These are phyloP conservation scores for Lerema accius DNA, from an alignment of 1,140 invertebrate genomes.

Conservation along the genomic window DNA sequence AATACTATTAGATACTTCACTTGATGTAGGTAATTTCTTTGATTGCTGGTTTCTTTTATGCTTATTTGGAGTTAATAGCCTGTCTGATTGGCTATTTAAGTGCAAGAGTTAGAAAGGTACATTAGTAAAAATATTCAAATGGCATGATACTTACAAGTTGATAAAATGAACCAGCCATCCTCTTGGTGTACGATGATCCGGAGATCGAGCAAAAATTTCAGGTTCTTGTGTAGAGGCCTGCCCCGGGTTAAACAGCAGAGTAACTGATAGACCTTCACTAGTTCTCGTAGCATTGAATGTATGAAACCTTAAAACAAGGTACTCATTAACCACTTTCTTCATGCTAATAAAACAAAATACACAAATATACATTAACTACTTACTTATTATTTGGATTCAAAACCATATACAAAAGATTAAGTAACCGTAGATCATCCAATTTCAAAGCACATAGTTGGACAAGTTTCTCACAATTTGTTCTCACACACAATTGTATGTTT, in stretches of 20 bases:
- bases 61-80: too few relatives aligned
- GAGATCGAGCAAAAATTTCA: constrained; percentile 91
- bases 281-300: constrained; percentile 93
- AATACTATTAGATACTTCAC: constrained; percentile 5
- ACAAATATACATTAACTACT: constrained; percentile 49
- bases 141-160: constrained; percentile 85
- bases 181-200: constrained; percentile 89
- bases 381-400: constrained; percentile 97
- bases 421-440: constrained; percentile 96
- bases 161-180: constrained; percentile 98
- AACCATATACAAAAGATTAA: constrained; percentile 96
- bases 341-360: constrained; percentile 3
- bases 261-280: constrained; percentile 89
- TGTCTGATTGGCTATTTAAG: too few relatives aligned
- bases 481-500: constrained; percentile 98
- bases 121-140: constrained; percentile 31
- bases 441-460: constrained; percentile 96
- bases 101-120: background rate
- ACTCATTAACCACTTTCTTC: background rate
- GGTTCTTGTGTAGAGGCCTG: constrained; percentile 66
- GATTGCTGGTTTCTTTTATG: too few relatives aligned
- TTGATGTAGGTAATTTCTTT: too few relatives aligned
- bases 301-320: constrained; percentile 89
- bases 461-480: constrained; percentile 95
- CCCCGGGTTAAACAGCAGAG: constrained; percentile 61